phyloP scores from a whole-genome alignment of 2,113 vertebrate species.

The Mormyrus iriodes region DNA sequence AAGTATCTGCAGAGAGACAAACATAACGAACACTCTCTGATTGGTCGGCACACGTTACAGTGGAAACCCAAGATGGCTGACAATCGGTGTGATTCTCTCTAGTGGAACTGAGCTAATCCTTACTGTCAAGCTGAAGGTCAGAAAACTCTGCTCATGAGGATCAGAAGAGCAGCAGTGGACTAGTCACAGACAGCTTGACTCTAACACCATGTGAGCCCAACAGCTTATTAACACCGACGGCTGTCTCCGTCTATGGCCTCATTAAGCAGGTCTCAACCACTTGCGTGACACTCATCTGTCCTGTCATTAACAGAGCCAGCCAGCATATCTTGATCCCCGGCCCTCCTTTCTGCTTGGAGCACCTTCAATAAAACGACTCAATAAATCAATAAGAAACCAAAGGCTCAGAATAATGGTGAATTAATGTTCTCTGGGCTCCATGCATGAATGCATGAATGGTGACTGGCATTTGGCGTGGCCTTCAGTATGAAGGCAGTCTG shows the following conservation, averaged over 20 bases:
- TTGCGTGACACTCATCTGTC: not conserved
- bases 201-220: not conserved
- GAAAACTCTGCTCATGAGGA: not conserved
- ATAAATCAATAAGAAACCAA: slow-evolving; percentile 45
- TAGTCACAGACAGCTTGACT: not conserved
- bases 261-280: not conserved
- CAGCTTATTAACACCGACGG: slow-evolving; percentile 13
- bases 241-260: slow-evolving; percentile 12
- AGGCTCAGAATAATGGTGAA: slow-evolving; percentile 34
- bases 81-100: not conserved
- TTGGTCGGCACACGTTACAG: too few species aligned
- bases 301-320: not conserved
- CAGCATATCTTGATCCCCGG: not conserved
- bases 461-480: slow-evolving; percentile 33
- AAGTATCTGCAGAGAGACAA: slow-evolving; percentile 54
- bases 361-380: slow-evolving; percentile 54
- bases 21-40: not conserved
- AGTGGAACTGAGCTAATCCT: not conserved
- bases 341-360: slow-evolving; percentile 28
- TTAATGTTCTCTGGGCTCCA: slow-evolving; percentile 25
- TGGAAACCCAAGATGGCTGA: not conserved
- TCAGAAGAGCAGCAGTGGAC: not conserved
- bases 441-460: slow-evolving; percentile 49
- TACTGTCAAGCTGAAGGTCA: not conserved
- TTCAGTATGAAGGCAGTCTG: not conserved